Base-by-base conservation (phyloP, 2,113 vertebrate genomes). In the Rynchops niger region DNA sequence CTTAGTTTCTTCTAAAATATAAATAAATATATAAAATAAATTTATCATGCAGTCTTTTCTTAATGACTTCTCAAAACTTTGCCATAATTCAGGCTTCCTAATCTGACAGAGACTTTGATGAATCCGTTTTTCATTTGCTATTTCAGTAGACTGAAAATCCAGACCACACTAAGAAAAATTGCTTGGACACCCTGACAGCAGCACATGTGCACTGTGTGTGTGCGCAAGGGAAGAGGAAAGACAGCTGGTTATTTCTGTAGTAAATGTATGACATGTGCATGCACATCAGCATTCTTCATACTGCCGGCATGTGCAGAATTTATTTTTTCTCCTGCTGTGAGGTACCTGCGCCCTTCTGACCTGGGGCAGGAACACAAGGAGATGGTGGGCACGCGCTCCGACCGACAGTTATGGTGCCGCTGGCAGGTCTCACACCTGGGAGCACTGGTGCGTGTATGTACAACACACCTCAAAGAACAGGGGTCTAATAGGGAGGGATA, bases 361-460 rank as follows among this genome's bases (percentile, higher is more conserved):
- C 34, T 40, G 0, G 0, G 26, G 21, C 30, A 53, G 36, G 53
- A 67, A 22, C 45, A 29, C 36, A 6, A 16, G 73, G 70, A 77
- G 58, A n/a, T 8, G 1, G 12, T 8, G 69, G 36, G 63, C 58
- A 47, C 32, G 13, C 2, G 0, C 15, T 76, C 47, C 8, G 1
- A 11, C 22, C n/a, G 42, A 47, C 3, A 2, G 1, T 25, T 22
- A 30, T 3, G 1, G 32, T 34, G 91, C 56, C 2, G 0, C 34
- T 29, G 52, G 59, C 53, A 71, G 42, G 20, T 62, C 73, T 47
- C 19, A 13, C 43, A 30, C 16, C 42, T 8, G 7, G 22, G n/a
- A 82, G 45, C 50, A 15, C 25, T 47, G 32, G 14, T 34, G 15
- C n/a, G 1, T 15, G n/a, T 21, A 13, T 34, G 38, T 34, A 61